These are phyloP conservation scores for Psophia crepitans DNA, from an alignment of 2,113 vertebrate genomes.

Conservation along the genomic window DNA sequence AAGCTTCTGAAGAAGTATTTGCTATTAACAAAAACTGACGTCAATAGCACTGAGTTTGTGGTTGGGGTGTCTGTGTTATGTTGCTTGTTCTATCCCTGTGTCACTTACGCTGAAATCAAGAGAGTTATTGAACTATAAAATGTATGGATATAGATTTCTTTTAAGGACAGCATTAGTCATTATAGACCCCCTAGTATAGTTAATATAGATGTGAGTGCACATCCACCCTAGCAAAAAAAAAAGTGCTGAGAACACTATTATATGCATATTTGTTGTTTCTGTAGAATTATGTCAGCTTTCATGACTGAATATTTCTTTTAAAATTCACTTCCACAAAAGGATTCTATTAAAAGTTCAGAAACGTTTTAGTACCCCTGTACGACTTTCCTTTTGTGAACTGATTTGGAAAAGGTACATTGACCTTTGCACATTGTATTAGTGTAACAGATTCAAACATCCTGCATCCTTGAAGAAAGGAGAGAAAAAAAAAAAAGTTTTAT, in stretches of 20 bases:
- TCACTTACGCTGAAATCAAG: background rate
- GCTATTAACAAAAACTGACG: background rate
- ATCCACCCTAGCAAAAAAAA: background rate
- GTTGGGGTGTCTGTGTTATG: background rate
- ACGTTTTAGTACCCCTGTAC: background rate
- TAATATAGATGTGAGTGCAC: background rate
- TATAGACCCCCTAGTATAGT: background rate
- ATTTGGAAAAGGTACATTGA: background rate
- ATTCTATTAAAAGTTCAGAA: background rate
- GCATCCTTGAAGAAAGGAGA: background rate
- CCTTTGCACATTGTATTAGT: background rate
- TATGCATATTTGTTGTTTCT: background rate
- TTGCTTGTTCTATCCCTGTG: background rate
- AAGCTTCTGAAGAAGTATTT: background rate
- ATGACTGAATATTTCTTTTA: background rate
- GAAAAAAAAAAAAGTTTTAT: background rate
- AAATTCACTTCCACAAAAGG: background rate
- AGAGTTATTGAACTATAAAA: background rate
- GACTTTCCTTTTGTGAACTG: background rate
- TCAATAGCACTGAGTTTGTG: background rate
- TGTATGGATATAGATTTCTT: background rate
- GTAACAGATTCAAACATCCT: background rate
- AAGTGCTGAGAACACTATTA: background rate
- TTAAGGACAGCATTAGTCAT: background rate
- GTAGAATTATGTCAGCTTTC: background rate